Conservation (phyloP, 92 coral and sea anemone genomes). For the Diadumene lineata region DNA sequence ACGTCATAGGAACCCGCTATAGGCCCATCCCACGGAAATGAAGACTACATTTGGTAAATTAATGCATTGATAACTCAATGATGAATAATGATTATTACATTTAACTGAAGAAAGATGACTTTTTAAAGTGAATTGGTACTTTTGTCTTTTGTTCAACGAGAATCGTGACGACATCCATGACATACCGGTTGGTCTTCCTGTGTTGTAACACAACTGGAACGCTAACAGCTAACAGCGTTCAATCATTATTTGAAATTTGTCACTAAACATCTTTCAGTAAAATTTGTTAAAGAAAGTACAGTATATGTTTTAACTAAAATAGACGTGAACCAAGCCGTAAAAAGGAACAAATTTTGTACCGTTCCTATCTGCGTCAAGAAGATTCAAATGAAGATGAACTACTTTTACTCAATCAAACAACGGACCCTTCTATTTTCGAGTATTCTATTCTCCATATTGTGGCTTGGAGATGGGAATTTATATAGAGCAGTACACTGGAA, state of each 20-base stretch:
- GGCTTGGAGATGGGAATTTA: neutral
- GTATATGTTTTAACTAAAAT: too few species aligned
- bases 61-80: neutral
- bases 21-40: slow-evolving; percentile 12
- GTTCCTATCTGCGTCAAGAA: neutral
- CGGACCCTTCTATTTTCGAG: slow-evolving; percentile 3
- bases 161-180: neutral
- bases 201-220: neutral
- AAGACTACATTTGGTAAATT: neutral
- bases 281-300: neutral
- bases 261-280: slow-evolving; percentile 1
- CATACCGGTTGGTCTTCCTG: slow-evolving; percentile 5
- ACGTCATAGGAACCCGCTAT: neutral
- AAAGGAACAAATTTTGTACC: neutral
- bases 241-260: neutral
- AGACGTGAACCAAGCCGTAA: neutral
- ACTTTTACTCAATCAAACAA: neutral
- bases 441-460: slow-evolving; percentile 1
- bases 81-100: neutral
- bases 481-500: slow-evolving; percentile 18
- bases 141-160: neutral
- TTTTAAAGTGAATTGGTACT: neutral
- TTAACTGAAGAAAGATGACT: neutral
- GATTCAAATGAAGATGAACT: neutral
- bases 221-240: neutral